Percentiles rank a stretch among this genome's conserved stretches.
Conservation (phyloP, 2,888 invertebrate genomes). For the Laothoe populi region DNA sequence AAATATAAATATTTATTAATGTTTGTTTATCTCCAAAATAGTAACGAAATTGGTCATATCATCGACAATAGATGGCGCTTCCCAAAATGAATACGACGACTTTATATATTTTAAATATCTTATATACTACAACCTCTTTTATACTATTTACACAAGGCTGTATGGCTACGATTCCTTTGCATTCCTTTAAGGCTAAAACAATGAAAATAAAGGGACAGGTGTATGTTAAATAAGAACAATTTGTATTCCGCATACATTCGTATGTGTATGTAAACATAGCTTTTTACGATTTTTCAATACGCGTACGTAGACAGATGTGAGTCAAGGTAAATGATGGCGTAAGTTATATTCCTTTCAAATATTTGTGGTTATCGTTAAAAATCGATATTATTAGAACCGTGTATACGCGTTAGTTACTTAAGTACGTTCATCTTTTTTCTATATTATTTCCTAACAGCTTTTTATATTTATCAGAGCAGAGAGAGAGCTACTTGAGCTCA, state of each 20-base stretch:
- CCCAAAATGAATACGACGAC: no score
- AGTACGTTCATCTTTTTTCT: neutral
- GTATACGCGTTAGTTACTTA: neutral
- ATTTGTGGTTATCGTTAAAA: slow-evolving; percentile 12
- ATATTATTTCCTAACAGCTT: neutral
- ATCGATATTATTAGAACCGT: slow-evolving; percentile 12
- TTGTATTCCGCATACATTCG: slow-evolving; percentile 2
- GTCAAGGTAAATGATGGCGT: slow-evolving; percentile 17
- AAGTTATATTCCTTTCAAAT: slow-evolving; percentile 22
- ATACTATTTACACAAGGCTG: no score
- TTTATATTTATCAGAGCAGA: no score
- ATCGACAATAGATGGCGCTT: no score
- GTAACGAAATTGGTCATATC: no score
- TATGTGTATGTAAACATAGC: neutral
- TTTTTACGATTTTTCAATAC: slow-evolving; percentile 1
- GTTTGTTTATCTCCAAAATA: no score
- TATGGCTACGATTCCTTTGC: neutral
- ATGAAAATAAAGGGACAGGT: slow-evolving; percentile 4
- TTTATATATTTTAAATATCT: no score
- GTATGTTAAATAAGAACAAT: neutral
- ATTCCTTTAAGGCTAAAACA: neutral
- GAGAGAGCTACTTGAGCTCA: no score
- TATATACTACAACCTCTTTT: no score
- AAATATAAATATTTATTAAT: no score
- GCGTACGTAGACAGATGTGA: slow-evolving; percentile 22